Evolutionary conservation across 1,140 invertebrate species (phyloP).

Genomic region (Scaptomyza montana): DNA sequence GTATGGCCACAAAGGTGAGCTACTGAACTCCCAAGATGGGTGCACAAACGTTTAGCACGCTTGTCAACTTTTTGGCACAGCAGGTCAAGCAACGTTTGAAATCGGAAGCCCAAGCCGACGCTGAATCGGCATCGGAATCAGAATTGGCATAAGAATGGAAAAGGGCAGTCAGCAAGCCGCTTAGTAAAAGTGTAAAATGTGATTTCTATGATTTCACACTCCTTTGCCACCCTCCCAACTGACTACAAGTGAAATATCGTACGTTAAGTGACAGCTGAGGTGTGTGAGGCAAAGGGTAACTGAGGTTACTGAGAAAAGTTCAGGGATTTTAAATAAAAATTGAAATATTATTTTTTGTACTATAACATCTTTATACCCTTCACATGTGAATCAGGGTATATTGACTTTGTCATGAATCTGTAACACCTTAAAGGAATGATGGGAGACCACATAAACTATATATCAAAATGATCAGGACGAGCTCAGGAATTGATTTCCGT

Average conservation of each 20-base stretch:
- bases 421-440: too few relatives aligned
- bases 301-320: neutral
- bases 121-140: neutral
- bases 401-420: too few relatives aligned
- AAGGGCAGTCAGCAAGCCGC: slow-evolving; percentile 70
- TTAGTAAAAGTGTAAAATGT: slow-evolving; percentile 52
- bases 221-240: neutral
- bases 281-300: neutral
- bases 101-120: slow-evolving; percentile 8
- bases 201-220: slow-evolving; percentile 66
- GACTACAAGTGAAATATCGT: slow-evolving; percentile 3
- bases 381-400: too few relatives aligned
- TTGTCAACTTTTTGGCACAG: slow-evolving; percentile 54
- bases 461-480: too few relatives aligned
- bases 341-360: too few relatives aligned
- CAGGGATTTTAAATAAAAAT: too few relatives aligned
- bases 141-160: slow-evolving; percentile 4
- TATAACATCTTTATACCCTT: too few relatives aligned
- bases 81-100: slow-evolving; percentile 45
- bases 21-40: slow-evolving; percentile 44
- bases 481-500: too few relatives aligned
- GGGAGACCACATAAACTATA: too few relatives aligned
- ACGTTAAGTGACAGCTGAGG: slow-evolving; percentile 34
- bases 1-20: slow-evolving; percentile 45
- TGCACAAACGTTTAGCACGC: slow-evolving; percentile 54